These are phyloP conservation scores for Leuciscus waleckii DNA, from an alignment of 2,797 vertebrate species.

Conservation along the genomic window DNA sequence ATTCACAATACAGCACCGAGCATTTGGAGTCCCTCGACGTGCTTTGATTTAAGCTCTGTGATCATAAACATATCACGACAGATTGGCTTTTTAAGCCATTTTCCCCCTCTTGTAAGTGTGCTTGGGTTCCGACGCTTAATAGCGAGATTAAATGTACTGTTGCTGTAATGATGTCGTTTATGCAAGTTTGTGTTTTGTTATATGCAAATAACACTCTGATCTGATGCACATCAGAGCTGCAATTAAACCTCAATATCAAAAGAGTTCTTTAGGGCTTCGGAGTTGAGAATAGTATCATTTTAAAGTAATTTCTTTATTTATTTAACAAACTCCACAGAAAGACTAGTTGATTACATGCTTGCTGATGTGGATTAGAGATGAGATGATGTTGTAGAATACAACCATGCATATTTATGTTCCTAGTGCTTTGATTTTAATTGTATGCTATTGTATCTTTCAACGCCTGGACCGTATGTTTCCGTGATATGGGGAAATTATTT, in stretches of 20 bases:
- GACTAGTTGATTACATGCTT: conserved; percentile 1
- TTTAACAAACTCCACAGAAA: conserved; percentile 12
- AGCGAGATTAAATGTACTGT: conserved; percentile 11
- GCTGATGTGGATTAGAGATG: conserved; percentile 12
- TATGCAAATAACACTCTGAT: conserved; percentile 17
- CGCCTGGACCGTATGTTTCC: not conserved
- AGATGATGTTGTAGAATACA: conserved; percentile 29
- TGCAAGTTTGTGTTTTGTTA: conserved; percentile 1
- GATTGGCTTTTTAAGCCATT: conserved; percentile 6
- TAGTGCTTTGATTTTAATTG: conserved; percentile 16
- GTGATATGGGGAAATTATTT: conserved; percentile 20
- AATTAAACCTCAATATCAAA: conserved; percentile 17
- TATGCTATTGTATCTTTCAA: conserved; percentile 10
- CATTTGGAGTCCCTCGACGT: conserved; percentile 5
- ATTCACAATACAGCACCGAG: conserved; percentile 44
- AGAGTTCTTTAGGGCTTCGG: not conserved
- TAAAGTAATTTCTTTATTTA: conserved; percentile 8
- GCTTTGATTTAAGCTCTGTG: conserved; percentile 47
- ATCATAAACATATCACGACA: conserved; percentile 25
- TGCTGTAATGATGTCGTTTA: conserved; percentile 32
- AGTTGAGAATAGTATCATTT: conserved; percentile 21
- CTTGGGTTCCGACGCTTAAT: conserved; percentile 13
- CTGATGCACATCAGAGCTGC: conserved; percentile 25
- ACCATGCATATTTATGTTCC: conserved; percentile 22
- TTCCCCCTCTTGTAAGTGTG: not conserved